Percentiles rank a stretch among this genome's conserved stretches.
These are phyloP conservation scores for Chaenogobius annularis DNA, from an alignment of 2,113 vertebrate genomes.

Conservation along the genomic window DNA sequence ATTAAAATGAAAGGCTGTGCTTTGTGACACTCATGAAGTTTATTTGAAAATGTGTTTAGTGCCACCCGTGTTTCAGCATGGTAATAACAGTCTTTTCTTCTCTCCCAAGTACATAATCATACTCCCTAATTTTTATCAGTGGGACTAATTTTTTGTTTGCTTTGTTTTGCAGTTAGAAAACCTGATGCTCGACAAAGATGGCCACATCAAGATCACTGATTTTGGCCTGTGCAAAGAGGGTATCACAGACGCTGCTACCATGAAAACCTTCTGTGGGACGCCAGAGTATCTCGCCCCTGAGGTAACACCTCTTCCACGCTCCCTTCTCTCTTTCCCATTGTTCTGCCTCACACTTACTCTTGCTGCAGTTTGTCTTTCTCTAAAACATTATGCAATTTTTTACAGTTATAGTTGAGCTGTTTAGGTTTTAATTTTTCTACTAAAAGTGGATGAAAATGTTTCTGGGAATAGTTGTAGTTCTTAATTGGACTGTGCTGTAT, in stretches of 20 bases:
- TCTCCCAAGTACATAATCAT: constrained; percentile 5
- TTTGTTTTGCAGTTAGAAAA: constrained; percentile 87
- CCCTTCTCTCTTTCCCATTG: neutral
- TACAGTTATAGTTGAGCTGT: neutral
- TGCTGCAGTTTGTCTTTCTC: neutral
- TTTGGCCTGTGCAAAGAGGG: constrained; percentile 98
- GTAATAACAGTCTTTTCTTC: constrained; percentile 12
- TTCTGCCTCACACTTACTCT: constrained; percentile 1
- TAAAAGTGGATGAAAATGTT: neutral
- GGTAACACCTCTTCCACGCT: constrained; percentile 70
- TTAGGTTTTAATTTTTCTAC: neutral
- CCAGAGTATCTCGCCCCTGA: constrained; percentile 96
- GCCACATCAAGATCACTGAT: constrained; percentile 98
- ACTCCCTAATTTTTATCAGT: constrained; percentile 1
- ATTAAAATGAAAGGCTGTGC: constrained; percentile 78
- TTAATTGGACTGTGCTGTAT: neutral
- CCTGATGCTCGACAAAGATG: constrained; percentile 98
- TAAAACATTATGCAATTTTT: neutral
- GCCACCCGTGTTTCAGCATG: constrained; percentile 9
- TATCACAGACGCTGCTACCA: constrained; percentile 97
- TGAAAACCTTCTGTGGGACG: constrained; percentile 99
- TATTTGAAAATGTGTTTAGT: constrained; percentile 37
- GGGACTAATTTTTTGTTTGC: constrained; percentile 13
- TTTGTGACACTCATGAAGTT: constrained; percentile 62
- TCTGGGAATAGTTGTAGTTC: neutral